Base-by-base conservation (phyloP, 1,140 invertebrate species). In the Panagrolaimus sp. region DNA sequence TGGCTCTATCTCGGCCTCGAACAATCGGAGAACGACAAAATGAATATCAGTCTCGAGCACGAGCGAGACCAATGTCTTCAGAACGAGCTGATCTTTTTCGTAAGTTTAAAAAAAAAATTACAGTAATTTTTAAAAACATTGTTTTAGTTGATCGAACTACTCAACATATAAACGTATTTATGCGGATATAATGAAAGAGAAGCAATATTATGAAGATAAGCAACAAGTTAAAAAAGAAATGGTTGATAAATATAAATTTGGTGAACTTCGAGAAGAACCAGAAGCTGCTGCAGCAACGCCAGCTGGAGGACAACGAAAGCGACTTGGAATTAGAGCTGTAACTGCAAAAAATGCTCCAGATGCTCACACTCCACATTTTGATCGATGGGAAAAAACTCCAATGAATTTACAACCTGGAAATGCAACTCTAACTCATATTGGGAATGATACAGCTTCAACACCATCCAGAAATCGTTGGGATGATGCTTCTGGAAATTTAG, bases 111-210 rank as follows among this genome's bases (percentile, higher is more conserved):
- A 76, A n/a, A n/a, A n/a, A n/a, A n/a, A n/a, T n/a, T n/a, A n/a
- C n/a, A n/a, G n/a, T n/a, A n/a, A n/a, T n/a, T n/a, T n/a, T n/a
- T n/a, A n/a, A n/a, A n/a, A n/a, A n/a, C n/a, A n/a, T n/a, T n/a
- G n/a, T n/a, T 93, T 75, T 88, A 96, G 93, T 94, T 86, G 96
- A 94, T 12, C 97, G 97, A 87, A 98, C 96, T 26, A 95, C 96
- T 48, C 94, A 98, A 88, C 87, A 92, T 72, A 89, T 70, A 91
- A 92, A 9, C 88, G 95, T 74, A 95, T 92, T 1, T 98, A 93
- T 83, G 91, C 90, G n/a, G 91, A 94, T 83, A 94, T 98, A 86
- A 97, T 98, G 93, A 89, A 89, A 81, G 94, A 98, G 83, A 91
- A 95, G 87, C 90, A 77, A 87, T 96, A 0, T 89, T 89, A 84